Evolutionary conservation across 2,113 vertebrate species (phyloP).

Genomic region (Climacteris rufus): DNA sequence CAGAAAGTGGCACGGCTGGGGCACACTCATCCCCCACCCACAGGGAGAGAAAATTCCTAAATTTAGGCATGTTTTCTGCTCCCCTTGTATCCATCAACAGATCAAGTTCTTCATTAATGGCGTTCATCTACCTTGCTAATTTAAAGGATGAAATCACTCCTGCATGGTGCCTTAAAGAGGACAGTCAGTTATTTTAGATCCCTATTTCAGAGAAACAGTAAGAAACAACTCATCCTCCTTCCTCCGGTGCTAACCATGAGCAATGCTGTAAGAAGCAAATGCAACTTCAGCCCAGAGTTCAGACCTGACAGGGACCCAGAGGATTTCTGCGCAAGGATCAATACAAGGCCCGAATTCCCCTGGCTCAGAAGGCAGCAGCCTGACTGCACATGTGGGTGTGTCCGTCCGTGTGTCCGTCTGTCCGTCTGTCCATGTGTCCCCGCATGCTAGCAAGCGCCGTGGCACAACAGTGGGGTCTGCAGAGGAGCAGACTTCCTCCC

Average conservation of each 20-base stretch:
- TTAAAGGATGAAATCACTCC: neutral
- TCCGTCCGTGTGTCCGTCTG: rapidly evolving
- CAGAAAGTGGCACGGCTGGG: neutral
- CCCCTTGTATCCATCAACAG: neutral
- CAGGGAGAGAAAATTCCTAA: neutral
- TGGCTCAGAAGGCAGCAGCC: neutral
- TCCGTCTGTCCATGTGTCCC: no score
- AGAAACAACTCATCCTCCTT: neutral
- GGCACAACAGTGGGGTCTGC: neutral
- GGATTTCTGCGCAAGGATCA: neutral
- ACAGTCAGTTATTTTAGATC: neutral
- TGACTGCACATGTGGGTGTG: rapidly evolving
- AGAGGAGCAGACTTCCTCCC: neutral
- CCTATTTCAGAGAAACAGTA: neutral
- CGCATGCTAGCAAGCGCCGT: neutral
- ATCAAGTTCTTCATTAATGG: neutral
- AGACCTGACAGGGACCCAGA: neutral
- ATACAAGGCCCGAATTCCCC: neutral
- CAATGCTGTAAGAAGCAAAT: neutral
- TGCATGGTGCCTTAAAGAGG: neutral
- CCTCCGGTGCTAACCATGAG: neutral
- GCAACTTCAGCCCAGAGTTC: neutral
- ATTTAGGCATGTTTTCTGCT: neutral
- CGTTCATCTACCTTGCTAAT: neutral
- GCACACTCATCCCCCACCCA: neutral